Percentiles rank a stretch among this genome's conserved stretches.
Evolutionary conservation across 2,888 invertebrate species (phyloP).

Genomic region (Frankliniella intonsa): DNA sequence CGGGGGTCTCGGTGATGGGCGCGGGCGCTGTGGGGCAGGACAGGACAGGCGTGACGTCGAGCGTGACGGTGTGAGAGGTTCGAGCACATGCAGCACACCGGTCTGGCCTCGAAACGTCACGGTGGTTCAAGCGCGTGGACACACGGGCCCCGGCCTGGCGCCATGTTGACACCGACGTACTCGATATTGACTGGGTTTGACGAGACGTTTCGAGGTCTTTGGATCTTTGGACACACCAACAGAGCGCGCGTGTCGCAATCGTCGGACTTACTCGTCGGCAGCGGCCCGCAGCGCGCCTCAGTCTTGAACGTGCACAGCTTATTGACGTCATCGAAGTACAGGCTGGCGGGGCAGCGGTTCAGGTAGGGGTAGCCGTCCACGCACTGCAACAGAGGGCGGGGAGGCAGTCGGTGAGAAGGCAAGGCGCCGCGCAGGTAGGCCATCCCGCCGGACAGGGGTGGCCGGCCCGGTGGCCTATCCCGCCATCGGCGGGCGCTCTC

Average conservation of each 20-base stretch:
- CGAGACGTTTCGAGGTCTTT: too few species aligned
- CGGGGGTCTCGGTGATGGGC: constrained; percentile 74
- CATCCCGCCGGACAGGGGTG: background rate
- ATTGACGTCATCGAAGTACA: constrained; percentile 84
- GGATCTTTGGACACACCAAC: constrained; percentile 27
- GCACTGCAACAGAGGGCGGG: constrained; percentile 57
- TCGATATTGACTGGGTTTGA: too few species aligned
- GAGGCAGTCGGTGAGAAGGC: background rate
- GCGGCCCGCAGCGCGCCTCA: constrained; percentile 86
- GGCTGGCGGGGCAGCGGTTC: constrained; percentile 82
- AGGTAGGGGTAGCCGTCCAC: constrained; percentile 84
- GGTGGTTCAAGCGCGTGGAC: background rate
- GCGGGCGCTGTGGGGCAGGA: constrained; percentile 61
- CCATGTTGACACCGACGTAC: too few species aligned
- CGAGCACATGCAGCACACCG: too few species aligned
- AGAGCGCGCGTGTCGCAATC: too few species aligned
- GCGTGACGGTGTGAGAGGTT: too few species aligned
- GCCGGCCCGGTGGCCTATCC: background rate
- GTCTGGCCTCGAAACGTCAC: too few species aligned
- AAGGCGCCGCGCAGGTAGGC: background rate
- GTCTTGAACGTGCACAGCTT: constrained; percentile 79
- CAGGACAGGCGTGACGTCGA: background rate
- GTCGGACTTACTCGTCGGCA: constrained; percentile 76
- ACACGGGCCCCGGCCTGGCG: too few species aligned
- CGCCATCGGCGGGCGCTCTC: constrained; percentile 39